These are phyloP conservation scores for Beroe forskalii DNA, from an alignment of 37 sponge, comb jelly and placozoan species.

Conservation along the genomic window DNA sequence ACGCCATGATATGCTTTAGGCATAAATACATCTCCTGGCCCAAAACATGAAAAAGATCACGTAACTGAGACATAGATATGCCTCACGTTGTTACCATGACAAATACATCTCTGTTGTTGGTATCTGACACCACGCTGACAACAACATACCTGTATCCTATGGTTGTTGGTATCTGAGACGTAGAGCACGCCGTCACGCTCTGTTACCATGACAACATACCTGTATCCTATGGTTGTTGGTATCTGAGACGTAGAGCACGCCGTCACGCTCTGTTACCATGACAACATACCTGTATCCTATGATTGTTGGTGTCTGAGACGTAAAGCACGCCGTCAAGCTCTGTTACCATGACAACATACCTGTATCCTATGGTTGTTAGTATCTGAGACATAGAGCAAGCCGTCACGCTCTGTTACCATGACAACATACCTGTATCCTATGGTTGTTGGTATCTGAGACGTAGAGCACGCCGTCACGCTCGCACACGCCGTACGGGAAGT, in stretches of 20 bases:
- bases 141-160: constrained; percentile 45
- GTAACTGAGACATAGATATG: too few species aligned
- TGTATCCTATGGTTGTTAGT: neutral
- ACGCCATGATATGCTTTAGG: too few species aligned
- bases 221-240: constrained; percentile 46
- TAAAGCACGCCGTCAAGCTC: neutral
- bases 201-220: too few species aligned
- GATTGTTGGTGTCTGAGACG: constrained; percentile 50
- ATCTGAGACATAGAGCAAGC: too few species aligned
- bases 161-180: constrained; percentile 50
- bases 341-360: too few species aligned
- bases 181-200: neutral
- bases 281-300: constrained; percentile 45
- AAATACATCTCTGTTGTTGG: too few species aligned
- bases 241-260: constrained; percentile 24
- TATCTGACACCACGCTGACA: too few species aligned
- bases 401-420: too few species aligned
- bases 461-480: neutral
- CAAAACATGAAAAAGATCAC: too few species aligned
- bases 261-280: neutral
- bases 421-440: constrained; percentile 28
- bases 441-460: constrained; percentile 50
- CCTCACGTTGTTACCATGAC: too few species aligned
- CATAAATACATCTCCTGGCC: too few species aligned
- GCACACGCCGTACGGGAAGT: constrained; percentile 36